Conservation (phyloP, 2,888 invertebrate genomes). For the Chrysolina americana region DNA sequence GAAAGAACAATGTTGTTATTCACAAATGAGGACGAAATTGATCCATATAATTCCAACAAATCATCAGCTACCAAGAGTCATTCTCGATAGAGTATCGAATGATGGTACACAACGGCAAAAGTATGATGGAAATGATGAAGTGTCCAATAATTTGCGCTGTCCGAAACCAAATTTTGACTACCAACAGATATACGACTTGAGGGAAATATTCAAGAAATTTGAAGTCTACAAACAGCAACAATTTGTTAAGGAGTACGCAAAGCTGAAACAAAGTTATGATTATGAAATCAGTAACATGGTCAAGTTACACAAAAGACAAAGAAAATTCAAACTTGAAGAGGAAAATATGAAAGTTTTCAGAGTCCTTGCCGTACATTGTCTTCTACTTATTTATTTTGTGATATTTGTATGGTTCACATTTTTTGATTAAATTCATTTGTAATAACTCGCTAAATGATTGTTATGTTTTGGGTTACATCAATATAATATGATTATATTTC, state of each 20-base stretch:
- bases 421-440: conserved; percentile 21
- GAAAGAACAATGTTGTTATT: background rate
- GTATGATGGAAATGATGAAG: background rate
- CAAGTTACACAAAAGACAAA: background rate
- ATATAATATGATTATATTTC: too few relatives aligned
- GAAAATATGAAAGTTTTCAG: background rate
- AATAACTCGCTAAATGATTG: background rate
- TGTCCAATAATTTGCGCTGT: background rate
- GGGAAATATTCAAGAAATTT: conserved; percentile 34
- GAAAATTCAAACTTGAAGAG: background rate
- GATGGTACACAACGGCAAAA: background rate
- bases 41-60: background rate
- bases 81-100: background rate
- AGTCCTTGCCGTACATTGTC: conserved; percentile 20
- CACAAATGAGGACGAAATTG: background rate
- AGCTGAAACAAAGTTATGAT: conserved; percentile 1
- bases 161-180: background rate
- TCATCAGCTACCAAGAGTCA: background rate
- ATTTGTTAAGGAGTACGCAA: background rate
- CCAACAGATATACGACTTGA: conserved; percentile 24
- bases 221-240: conserved; percentile 34
- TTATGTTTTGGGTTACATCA: too few relatives aligned
- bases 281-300: background rate
- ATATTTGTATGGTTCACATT: conserved; percentile 38
- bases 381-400: conserved; percentile 34